phyloP scores from a whole-genome alignment of 2,888 invertebrate species.

The Diploptera punctata region DNA sequence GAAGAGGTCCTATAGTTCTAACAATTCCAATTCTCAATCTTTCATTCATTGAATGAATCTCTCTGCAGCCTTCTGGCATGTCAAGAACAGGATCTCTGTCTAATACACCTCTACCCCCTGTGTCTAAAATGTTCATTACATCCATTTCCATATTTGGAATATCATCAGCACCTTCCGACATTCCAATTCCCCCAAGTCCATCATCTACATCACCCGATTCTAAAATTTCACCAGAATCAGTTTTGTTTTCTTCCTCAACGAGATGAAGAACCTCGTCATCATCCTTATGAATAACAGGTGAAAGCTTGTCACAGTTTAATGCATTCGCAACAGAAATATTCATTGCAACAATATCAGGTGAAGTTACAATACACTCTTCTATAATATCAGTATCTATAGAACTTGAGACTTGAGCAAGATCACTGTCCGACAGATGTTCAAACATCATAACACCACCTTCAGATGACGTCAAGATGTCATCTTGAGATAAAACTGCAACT shows the following conservation, averaged over 20 bases:
- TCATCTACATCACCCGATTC: conserved; percentile 36
- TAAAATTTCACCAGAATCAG: conserved; percentile 34
- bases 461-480: conserved; percentile 13
- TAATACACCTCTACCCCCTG: conserved; percentile 11
- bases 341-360: conserved; percentile 62
- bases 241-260: conserved; percentile 36
- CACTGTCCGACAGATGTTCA: conserved; percentile 34
- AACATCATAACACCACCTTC: conserved; percentile 34
- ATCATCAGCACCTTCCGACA: conserved; percentile 18
- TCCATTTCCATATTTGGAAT: conserved; percentile 52
- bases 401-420: conserved; percentile 54
- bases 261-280: conserved; percentile 23
- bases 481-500: conserved; percentile 4
- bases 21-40: conserved; percentile 29
- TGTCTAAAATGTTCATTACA: conserved; percentile 54
- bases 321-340: conserved; percentile 43
- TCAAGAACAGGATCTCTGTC: conserved; percentile 26
- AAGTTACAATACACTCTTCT: conserved; percentile 69
- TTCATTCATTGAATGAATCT: conserved; percentile 25
- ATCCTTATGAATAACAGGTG: not conserved
- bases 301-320: conserved; percentile 17
- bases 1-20: conserved; percentile 14
- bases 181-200: conserved; percentile 26
- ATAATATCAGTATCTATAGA: conserved; percentile 64
- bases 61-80: conserved; percentile 23